Evolutionary conservation across 2,797 vertebrate species (phyloP), one percentile per base, ranked within the genome.

Genomic region (Morelia viridis): DNA sequence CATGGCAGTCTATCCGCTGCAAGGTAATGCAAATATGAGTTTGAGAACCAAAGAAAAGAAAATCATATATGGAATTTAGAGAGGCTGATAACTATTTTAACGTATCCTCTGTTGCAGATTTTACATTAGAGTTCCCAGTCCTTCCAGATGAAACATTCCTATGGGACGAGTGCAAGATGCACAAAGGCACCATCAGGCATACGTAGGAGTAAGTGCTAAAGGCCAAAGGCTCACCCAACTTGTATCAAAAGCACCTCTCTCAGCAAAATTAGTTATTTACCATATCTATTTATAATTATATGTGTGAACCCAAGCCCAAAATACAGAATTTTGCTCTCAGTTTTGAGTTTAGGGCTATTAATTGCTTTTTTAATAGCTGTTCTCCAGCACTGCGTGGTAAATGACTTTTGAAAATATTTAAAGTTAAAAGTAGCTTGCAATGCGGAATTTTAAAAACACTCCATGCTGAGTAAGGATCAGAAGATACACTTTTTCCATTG

Each of bases 1-100:
- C 95, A 94, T 98, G 98, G 92, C 98, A 99, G 97, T 99, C 95
- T 0, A 99, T 97, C 11, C 46, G 98, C 99, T 99, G 97, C 91
- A 96, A 96, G 92, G 90, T 93, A 95, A 41, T 5, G 89, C 8
- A 65, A 61, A 93, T 85, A 9, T 95, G 85, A 31, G 24, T 89
- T 28, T 89, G n/a, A 85, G 28, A 62, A 46, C 4, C 19, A 68
- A 46, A 65, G 13, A 41, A 15, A 22, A 22, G 1, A 9, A 68
- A 80, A 65, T n/a, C 7, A 92, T 83, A 71, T 5, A 10, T 8
- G 9, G 22, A 62, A 80, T 71, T 26, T 62, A 31, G 1, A 57
- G n/a, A 57, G 24, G 65, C n/a, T 57, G n/a, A 35, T 12, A 71
- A 92, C 17, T 35, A 10, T 41, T 80, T 83, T 83, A 87, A 64